Evolutionary conservation across 2,888 invertebrate species (phyloP), one percentile per base, ranked within the genome.

Genomic region (Tiliacea aurago): DNA sequence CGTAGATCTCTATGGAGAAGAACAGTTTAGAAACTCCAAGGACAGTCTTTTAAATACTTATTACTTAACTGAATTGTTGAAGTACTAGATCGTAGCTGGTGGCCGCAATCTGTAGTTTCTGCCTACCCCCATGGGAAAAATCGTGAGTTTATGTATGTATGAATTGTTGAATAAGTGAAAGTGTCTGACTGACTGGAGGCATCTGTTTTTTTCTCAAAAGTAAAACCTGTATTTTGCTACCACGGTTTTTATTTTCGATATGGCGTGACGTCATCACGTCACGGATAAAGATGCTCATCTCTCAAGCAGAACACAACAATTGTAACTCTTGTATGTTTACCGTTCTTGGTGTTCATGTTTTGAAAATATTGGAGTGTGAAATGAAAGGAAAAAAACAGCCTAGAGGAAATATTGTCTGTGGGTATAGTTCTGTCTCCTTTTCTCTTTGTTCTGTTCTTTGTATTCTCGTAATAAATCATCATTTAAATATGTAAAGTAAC

Each of bases 261-360:
- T 23, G 0, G 64, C 37, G 15, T 70, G 51, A 75, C 62, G 23
- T 55, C 43, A 70, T 70, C 45, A 75, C 62, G 23, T 55, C 43
- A 70, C n/a, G 28, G 33, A 4, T 56, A 18, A 66, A 68, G 4
- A 58, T 11, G 41, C 2, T 23, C 62, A 28, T 53, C 18, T 66
- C 2, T 80, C 20, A 56, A 74, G 59, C 65, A 23, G 51, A 75
- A 58, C 64, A 47, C 15, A 80, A 74, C 61, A 47, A 51, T 33
- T 18, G 43, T 41, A 18, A 43, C 13, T 66, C n/a, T 58, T 23
- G 5, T 1, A 67, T 51, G 15, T 20, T 61, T 37, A 64, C n/a
- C 62, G 49, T 28, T 62, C 47, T 15, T 9, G 15, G 11, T n/a
- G 10, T 11, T 15, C 67, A 75, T 75, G 53, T 76, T 75, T 49